Percentiles rank a stretch among this genome's conserved stretches.
phyloP scores from a whole-genome alignment of 2,797 vertebrate species.

The Parauchenoglanis ngamensis region DNA sequence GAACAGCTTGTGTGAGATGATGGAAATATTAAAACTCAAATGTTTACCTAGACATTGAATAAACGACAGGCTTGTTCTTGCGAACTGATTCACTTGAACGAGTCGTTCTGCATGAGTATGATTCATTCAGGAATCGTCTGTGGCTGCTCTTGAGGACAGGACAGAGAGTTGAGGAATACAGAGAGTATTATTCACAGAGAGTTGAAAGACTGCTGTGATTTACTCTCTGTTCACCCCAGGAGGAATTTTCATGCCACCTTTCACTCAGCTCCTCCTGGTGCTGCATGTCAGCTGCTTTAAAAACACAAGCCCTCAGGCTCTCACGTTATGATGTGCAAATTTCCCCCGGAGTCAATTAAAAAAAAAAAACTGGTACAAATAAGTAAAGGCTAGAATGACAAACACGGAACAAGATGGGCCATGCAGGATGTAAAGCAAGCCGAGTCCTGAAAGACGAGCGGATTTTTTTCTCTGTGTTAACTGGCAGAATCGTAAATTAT shows the following conservation, averaged over 20 bases:
- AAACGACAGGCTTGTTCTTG: not conserved
- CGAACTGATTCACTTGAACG: not conserved
- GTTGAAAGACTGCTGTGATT: slow-evolving; percentile 17
- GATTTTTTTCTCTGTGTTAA: not conserved
- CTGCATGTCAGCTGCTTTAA: slow-evolving; percentile 5
- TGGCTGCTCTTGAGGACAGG: not conserved
- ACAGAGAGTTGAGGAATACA: not conserved
- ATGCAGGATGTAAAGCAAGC: slow-evolving; percentile 4
- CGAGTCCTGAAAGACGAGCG: slow-evolving; percentile 12
- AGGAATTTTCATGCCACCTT: slow-evolving; percentile 6
- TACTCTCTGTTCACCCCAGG: slow-evolving; percentile 1
- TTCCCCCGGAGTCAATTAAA: slow-evolving; percentile 27
- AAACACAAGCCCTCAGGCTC: slow-evolving; percentile 39
- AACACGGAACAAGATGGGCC: slow-evolving; percentile 5
- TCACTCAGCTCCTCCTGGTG: slow-evolving; percentile 13
- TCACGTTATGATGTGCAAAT: slow-evolving; percentile 6
- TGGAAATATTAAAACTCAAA: not conserved
- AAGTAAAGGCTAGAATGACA: slow-evolving; percentile 17
- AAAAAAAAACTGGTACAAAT: not conserved
- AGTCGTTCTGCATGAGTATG: not conserved
- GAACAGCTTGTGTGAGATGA: not conserved
- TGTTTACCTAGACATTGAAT: not conserved
- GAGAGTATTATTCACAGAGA: slow-evolving; percentile 15
- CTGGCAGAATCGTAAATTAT: slow-evolving; percentile 23
- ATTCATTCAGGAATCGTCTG: not conserved